These are phyloP conservation scores for Andricus curvator DNA, from an alignment of 2,888 invertebrate genomes.

Conservation along the genomic window DNA sequence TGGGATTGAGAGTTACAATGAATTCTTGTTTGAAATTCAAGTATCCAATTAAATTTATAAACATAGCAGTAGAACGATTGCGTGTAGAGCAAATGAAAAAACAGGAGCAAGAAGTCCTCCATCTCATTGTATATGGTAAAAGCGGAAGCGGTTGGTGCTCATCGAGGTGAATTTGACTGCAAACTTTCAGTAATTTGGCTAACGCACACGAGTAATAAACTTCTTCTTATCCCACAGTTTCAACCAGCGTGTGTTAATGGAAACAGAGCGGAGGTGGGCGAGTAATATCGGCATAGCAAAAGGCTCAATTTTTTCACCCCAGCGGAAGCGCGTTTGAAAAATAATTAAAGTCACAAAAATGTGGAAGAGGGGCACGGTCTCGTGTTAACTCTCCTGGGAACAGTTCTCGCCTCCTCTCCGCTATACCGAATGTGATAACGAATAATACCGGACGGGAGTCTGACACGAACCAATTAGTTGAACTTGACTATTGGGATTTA, in stretches of 20 bases:
- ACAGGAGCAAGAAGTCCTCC: constrained; percentile 21
- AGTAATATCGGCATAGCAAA: constrained; percentile 18
- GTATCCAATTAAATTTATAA: not conserved
- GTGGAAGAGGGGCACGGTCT: not conserved
- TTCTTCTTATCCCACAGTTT: constrained; percentile 42
- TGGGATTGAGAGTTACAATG: not conserved
- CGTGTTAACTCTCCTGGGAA: constrained; percentile 28
- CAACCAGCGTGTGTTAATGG: constrained; percentile 17
- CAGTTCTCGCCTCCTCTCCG: constrained; percentile 21
- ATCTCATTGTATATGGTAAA: constrained; percentile 23
- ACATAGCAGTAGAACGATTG: not conserved
- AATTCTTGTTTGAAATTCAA: not conserved
- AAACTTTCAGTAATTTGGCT: constrained; percentile 63
- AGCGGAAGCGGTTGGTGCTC: constrained; percentile 21
- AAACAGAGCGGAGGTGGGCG: constrained; percentile 28
- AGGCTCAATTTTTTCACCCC: constrained; percentile 20
- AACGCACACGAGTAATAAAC: constrained; percentile 60
- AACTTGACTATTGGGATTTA: constrained; percentile 42
- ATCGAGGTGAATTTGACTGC: constrained; percentile 59
- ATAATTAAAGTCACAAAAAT: constrained; percentile 33
- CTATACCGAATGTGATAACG: constrained; percentile 52
- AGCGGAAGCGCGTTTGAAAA: constrained; percentile 6
- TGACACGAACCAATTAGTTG: constrained; percentile 60
- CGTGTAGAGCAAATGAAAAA: not conserved
- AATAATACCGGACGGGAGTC: constrained; percentile 52